Conservation (phyloP, 1,140 invertebrate species). For the Drosophila arawakana region DNA sequence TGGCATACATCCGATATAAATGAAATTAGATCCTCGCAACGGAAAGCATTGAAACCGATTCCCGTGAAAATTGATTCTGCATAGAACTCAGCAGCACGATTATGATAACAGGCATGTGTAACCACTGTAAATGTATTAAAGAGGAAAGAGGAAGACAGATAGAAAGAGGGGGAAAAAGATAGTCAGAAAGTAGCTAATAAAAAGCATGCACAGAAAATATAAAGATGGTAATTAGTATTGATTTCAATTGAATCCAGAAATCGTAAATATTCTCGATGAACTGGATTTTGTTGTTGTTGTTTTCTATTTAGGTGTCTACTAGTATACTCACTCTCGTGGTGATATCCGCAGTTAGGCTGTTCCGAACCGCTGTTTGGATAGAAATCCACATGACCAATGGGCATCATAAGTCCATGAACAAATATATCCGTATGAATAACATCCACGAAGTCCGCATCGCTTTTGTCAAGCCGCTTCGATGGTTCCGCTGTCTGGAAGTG, state of each 20-base stretch:
- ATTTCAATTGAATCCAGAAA: too few species aligned
- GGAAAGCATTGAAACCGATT: constrained; percentile 1
- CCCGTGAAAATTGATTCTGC: constrained; percentile 1
- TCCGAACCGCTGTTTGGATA: constrained; percentile 39
- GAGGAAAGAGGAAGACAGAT: too few species aligned
- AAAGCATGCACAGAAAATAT: too few species aligned
- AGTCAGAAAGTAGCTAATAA: too few species aligned
- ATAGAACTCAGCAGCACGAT: constrained; percentile 8
- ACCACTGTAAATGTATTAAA: not conserved
- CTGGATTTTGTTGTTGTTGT: too few species aligned
- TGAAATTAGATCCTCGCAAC: not conserved
- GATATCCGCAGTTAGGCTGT: constrained; percentile 42
- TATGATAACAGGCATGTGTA: constrained; percentile 2
- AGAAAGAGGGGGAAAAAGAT: too few species aligned
- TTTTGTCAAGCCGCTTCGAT: constrained; percentile 19
- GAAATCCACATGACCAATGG: constrained; percentile 52
- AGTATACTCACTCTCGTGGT: constrained; percentile 8
- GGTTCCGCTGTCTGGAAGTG: constrained; percentile 7
- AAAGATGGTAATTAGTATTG: too few species aligned
- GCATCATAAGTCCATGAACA: constrained; percentile 24
- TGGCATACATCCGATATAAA: not conserved
- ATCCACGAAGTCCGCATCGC: constrained; percentile 52
- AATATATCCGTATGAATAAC: constrained; percentile 49
- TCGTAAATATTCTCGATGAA: too few species aligned
- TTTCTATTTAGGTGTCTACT: too few species aligned